These are phyloP conservation scores for Mizuhopecten yessoensis DNA, from an alignment of 1,140 invertebrate species.

Conservation along the genomic window DNA sequence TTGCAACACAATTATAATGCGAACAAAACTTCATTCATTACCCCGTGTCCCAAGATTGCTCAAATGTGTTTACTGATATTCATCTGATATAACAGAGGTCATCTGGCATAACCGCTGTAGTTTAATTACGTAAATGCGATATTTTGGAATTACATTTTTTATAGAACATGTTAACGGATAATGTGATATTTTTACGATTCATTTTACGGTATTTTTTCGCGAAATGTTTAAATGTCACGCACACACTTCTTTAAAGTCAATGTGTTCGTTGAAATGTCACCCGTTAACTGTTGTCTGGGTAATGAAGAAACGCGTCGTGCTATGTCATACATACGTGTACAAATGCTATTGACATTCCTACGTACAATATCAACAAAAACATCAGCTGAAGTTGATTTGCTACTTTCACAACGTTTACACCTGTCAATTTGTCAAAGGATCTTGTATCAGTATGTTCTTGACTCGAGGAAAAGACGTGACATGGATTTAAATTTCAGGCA, in stretches of 20 bases:
- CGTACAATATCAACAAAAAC: background rate
- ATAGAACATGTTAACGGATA: background rate
- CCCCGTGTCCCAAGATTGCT: background rate
- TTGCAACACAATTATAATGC: background rate
- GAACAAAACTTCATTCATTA: background rate
- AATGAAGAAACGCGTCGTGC: background rate
- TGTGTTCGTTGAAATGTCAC: background rate
- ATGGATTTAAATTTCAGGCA: background rate
- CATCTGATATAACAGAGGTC: background rate
- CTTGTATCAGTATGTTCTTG: background rate
- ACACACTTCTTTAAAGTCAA: background rate
- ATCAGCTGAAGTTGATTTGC: background rate
- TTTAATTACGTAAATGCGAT: background rate
- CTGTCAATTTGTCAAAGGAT: too few relatives aligned
- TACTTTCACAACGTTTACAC: too few relatives aligned
- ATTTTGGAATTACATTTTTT: constrained; percentile 5
- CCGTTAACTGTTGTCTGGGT: background rate
- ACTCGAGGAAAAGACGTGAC: background rate
- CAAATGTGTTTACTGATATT: background rate
- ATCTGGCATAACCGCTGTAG: background rate
- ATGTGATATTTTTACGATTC: background rate
- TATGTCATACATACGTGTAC: background rate
- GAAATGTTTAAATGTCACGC: constrained; percentile 2
- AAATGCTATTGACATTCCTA: background rate
- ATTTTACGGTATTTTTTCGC: background rate